A percentile compares a stretch with the other conserved stretches of the same genome.
Evolutionary conservation across 1,140 invertebrate species (phyloP).

Genomic region (Drosophila equinoxialis): DNA sequence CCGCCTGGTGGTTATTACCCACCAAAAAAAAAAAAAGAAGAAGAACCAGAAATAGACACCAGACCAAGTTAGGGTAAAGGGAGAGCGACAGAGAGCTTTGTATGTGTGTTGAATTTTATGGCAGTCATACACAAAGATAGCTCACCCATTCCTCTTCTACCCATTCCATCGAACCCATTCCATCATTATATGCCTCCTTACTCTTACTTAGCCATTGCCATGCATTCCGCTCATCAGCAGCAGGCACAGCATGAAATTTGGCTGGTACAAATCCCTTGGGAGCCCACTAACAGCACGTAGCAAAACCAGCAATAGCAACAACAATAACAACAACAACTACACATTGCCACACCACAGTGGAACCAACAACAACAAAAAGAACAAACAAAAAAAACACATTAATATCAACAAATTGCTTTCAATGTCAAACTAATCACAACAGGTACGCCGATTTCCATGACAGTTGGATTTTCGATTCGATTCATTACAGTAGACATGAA

Average conservation of each 20-base stretch:
- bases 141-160: not conserved
- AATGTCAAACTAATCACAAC: slow-evolving; percentile 6
- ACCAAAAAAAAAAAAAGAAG: not conserved
- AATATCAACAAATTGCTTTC: slow-evolving; percentile 4
- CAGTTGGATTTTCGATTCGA: too few relatives aligned
- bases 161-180: not conserved
- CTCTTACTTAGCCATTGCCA: not conserved
- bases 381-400: not conserved
- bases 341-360: not conserved
- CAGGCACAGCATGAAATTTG: slow-evolving; percentile 54
- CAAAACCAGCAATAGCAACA: slow-evolving; percentile 26
- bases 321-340: slow-evolving; percentile 17
- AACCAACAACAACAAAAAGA: not conserved
- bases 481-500: too few relatives aligned
- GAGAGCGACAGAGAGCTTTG: slow-evolving; percentile 10
- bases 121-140: slow-evolving; percentile 74
- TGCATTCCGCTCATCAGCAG: slow-evolving; percentile 22
- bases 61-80: not conserved
- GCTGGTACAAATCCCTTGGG: slow-evolving; percentile 73
- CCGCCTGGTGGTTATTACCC: slow-evolving; percentile 74
- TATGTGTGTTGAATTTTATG: slow-evolving; percentile 74
- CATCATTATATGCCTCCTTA: not conserved
- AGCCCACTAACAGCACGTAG: slow-evolving; percentile 69
- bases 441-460: not conserved
- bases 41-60: not conserved